A percentile compares a stretch with the other conserved stretches of the same genome.
Evolutionary conservation across 2,113 vertebrate genomes (phyloP).

Genomic region (Callaeas wilsoni): DNA sequence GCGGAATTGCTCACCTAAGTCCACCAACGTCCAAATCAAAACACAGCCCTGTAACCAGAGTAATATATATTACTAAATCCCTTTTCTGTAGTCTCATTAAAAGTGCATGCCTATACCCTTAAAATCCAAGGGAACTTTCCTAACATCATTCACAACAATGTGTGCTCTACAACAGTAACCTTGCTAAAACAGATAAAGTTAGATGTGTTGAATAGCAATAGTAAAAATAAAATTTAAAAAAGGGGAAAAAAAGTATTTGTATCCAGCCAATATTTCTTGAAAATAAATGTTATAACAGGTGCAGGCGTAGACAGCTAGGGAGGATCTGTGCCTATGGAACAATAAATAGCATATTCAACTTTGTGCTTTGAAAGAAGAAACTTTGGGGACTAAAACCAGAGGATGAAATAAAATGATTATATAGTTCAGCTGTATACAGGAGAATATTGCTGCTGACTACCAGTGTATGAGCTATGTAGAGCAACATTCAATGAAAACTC

Average conservation of each 20-base stretch:
- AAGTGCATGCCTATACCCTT: background rate
- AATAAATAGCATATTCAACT: background rate
- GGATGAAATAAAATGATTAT: background rate
- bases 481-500: background rate
- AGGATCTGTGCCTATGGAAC: background rate
- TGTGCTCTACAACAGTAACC: background rate
- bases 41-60: background rate
- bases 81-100: background rate
- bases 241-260: fast-evolving
- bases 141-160: background rate
- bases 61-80: background rate
- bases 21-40: background rate
- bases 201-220: background rate
- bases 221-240: background rate
- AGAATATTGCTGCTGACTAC: background rate
- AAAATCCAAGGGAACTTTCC: background rate
- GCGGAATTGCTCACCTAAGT: background rate
- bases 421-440: background rate
- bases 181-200: background rate
- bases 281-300: background rate
- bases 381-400: background rate
- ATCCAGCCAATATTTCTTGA: background rate
- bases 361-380: background rate
- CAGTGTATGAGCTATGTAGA: background rate
- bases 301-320: background rate